Evolutionary conservation across 2,888 invertebrate genomes (phyloP), one percentile per base, ranked within the genome.

Genomic region (Melinaea menophilus): DNA sequence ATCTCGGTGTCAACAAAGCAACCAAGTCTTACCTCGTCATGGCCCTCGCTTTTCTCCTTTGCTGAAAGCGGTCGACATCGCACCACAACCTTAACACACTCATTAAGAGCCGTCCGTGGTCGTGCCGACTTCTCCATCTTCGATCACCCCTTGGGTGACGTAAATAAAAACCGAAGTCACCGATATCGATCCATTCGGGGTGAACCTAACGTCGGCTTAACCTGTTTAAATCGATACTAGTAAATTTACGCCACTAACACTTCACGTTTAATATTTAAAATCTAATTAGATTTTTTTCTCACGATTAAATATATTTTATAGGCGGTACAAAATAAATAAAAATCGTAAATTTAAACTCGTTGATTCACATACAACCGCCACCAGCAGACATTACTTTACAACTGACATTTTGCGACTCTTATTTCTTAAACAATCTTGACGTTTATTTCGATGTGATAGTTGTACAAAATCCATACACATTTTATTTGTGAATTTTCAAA

Each of bases 31-130:
- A 91, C 91, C 88, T 95, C 94, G 66, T 87, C 92, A 87, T 94
- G 94, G 33, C 95, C 95, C 76, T 94, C 93, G 47, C 92, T 87
- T 47, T 92, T 92, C 90, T 99, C 99, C 75, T 95, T 95, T 71
- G 95, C 94, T 75, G 96, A 97, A 90, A 99, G 94, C 48, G 99
- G 99, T 62, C 99, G 94, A 91, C 99, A 98, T 81, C 99, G 92
- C 62, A 99, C 99, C 72, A 99, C 96, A 70, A 99, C 99, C 90
- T 98, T 98, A 66, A 99, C 98, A 79, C 96, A 95, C 88, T 99
- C 98, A 81, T 95, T 95, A 68, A 91, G 89, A 72, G 91, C 89
- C 69, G 91, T 91, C 78, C 89, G 84, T 67, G 90, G 90, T 73
- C 91, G 84, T 68, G 85, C 85, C 57, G 89, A 85, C 83, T 88